These are phyloP conservation scores for Cotesia typhae DNA, from an alignment of 1,140 invertebrate genomes.

Conservation along the genomic window DNA sequence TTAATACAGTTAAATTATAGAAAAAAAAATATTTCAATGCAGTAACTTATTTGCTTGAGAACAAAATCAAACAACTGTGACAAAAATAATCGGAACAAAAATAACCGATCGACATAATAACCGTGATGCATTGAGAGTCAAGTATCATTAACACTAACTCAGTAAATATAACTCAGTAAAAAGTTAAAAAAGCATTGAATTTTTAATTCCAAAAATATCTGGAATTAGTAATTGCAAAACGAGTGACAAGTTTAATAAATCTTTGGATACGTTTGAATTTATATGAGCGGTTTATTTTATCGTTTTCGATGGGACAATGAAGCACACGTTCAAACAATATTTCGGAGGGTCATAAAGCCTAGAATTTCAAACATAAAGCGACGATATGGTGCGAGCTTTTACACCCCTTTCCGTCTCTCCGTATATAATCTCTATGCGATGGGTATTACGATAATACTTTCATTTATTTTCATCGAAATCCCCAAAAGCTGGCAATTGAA, in stretches of 20 bases:
- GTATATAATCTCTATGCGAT: conserved; percentile 1
- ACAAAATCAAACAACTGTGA: no score
- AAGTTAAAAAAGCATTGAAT: no score
- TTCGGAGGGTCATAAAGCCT: conserved; percentile 14
- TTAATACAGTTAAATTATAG: no score
- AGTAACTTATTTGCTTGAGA: no score
- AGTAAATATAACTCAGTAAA: no score
- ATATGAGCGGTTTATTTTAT: conserved; percentile 1
- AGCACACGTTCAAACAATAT: conserved; percentile 1
- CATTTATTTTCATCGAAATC: conserved; percentile 24
- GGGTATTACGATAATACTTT: conserved; percentile 24
- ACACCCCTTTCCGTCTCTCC: background rate
- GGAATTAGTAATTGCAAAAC: background rate
- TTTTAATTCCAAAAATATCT: no score
- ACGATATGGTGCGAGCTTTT: background rate
- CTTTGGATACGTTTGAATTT: background rate
- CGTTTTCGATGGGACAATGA: conserved; percentile 20
- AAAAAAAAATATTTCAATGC: no score
- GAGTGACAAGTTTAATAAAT: conserved; percentile 1
- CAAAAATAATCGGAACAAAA: no score
- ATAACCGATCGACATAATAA: no score
- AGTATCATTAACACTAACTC: no score
- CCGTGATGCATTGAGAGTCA: no score
- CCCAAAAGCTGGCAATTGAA: conserved; percentile 28
- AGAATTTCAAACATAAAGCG: conserved; percentile 31